Base-by-base conservation (phyloP, 2,888 invertebrate genomes). In the Alcis repandata region DNA sequence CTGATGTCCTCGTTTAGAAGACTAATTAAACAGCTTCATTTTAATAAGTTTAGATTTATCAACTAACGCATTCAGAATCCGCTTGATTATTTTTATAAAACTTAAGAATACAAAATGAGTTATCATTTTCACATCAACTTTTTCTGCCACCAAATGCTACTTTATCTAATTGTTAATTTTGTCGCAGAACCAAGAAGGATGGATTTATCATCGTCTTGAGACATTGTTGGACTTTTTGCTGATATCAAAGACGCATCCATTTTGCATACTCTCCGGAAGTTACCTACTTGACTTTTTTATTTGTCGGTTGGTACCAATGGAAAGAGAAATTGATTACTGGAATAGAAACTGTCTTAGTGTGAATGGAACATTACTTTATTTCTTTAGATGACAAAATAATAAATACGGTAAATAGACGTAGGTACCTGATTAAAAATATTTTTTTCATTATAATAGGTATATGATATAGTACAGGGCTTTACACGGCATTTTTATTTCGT, bases 91-190 rank as follows among this genome's bases (percentile, higher is more conserved):
- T n/a, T n/a, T n/a, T n/a, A n/a, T n/a, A n/a, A n/a, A n/a, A n/a
- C 1, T 13, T 2, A 13, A 20, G 22, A 19, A 45, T 45, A 22
- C 20, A 45, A 45, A 45, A 45, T 20, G 11, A 33, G 33, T 19
- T 17, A 10, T 49, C 11, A 49, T 49, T 49, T 57, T 45, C 15
- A 6, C 15, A 22, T 40, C 51, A 54, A 66, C 41, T 63, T 51
- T 36, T 6, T 49, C 32, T 20, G 27, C 10, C 45, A 41, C 48
- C 38, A 75, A 74, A 73, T 74, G 69, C 45, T 69, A 45, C 63
- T 41, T 20, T 62, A 27, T 63, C 68, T 59, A 71, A 65, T 67
- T 57, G 48, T 32, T 58, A 56, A 69, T 69, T 66, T 59, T 10
- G 48, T 15, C 48, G 27, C 19, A 33, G 17, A 33, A 48, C 13